Evolutionary conservation across 2,797 vertebrate species (phyloP).

Genomic region (Gallinago nigripennis): DNA sequence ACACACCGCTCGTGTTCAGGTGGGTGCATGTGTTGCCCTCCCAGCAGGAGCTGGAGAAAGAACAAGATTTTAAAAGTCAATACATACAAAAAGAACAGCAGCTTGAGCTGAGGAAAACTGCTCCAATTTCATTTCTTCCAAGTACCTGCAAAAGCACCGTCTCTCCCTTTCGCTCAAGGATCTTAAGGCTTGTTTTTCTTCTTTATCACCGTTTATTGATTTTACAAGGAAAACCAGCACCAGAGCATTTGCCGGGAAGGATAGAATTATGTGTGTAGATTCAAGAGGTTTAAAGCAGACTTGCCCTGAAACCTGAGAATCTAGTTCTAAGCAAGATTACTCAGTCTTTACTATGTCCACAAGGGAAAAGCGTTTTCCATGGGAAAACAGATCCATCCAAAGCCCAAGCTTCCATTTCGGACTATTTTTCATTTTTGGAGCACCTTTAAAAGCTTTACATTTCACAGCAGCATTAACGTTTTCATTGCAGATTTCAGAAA

Average conservation of each 20-base stretch:
- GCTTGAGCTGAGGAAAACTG: background rate
- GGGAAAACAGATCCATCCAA: background rate
- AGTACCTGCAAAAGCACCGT: background rate
- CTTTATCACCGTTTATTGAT: background rate
- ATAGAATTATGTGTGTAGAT: background rate
- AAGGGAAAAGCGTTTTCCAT: background rate
- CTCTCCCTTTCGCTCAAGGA: background rate
- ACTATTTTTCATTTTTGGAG: background rate
- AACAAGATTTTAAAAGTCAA: background rate
- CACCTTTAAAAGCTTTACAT: background rate
- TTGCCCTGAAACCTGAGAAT: background rate
- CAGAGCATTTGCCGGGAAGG: background rate
- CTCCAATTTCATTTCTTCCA: background rate
- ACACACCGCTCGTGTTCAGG: background rate
- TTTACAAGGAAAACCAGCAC: constrained; percentile 1
- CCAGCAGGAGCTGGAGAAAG: background rate
- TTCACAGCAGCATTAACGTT: background rate
- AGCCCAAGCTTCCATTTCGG: background rate
- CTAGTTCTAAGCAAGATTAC: background rate
- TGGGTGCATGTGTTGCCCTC: background rate
- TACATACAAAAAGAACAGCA: background rate
- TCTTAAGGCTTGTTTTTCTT: background rate
- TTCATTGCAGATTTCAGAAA: background rate
- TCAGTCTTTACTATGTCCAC: background rate
- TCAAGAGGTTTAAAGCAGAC: background rate